A percentile compares a stretch with the other conserved stretches of the same genome.
phyloP scores from a whole-genome alignment of 2,888 invertebrate species.

The Rotaria macrura region DNA sequence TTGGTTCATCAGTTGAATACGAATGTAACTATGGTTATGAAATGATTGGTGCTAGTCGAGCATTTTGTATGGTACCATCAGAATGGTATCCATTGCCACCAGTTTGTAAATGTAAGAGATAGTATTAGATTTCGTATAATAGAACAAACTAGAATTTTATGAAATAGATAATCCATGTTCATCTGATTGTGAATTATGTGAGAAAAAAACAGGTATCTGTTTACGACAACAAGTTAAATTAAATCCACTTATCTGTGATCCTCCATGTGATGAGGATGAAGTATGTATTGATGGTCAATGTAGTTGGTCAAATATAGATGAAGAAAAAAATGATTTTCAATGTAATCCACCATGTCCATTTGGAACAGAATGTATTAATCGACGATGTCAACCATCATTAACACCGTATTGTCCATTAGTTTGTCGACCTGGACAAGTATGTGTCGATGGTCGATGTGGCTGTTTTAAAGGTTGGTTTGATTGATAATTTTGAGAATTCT shows the following conservation, averaged over 20 bases:
- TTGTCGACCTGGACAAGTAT: conserved; percentile 7
- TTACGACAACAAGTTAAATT: neutral
- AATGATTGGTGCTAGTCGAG: conserved; percentile 14
- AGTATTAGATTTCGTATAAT: no score
- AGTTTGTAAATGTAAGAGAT: neutral
- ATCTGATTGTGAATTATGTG: neutral
- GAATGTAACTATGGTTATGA: conserved; percentile 6
- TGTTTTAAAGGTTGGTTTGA: neutral
- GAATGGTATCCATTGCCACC: conserved; percentile 18
- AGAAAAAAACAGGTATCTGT: neutral
- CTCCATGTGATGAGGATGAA: neutral
- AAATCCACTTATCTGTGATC: neutral
- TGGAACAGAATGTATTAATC: neutral
- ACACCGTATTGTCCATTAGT: neutral
- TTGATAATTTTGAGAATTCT: no score
- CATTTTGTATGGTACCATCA: conserved; percentile 5
- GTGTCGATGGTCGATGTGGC: conserved; percentile 13
- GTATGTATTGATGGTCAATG: conserved; percentile 13
- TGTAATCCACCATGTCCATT: neutral
- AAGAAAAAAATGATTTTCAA: neutral
- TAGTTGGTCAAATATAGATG: neutral
- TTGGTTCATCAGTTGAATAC: conserved; percentile 11
- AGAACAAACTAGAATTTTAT: neutral
- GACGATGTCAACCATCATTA: neutral
- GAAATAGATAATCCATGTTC: conserved; percentile 16